Percentiles rank a stretch among this genome's conserved stretches.
These are phyloP conservation scores for Drosophila multiciliata DNA, from an alignment of 2,888 invertebrate species.

Conservation along the genomic window DNA sequence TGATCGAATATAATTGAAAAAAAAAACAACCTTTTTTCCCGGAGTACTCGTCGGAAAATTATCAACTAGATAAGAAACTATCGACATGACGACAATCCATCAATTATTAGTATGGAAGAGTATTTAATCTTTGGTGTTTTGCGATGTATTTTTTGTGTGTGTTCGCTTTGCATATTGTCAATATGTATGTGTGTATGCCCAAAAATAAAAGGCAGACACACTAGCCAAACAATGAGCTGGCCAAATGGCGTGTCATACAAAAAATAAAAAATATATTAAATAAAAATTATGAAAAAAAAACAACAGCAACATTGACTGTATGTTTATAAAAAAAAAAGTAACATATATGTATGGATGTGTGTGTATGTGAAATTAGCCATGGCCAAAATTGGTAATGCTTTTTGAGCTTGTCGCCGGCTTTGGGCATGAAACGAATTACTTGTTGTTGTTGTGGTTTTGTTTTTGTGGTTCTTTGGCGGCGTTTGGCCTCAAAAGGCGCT, in stretches of 20 bases:
- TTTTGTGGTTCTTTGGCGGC: slow-evolving; percentile 19
- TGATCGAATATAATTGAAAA: not conserved
- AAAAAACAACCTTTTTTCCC: not conserved
- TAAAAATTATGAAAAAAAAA: slow-evolving; percentile 10
- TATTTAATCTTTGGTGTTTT: not conserved
- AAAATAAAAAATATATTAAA: slow-evolving; percentile 2
- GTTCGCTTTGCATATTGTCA: slow-evolving; percentile 34
- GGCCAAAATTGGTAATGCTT: slow-evolving; percentile 72
- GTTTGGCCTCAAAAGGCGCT: slow-evolving; percentile 62
- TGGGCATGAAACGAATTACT: slow-evolving; percentile 72
- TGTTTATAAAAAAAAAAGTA: slow-evolving; percentile 4
- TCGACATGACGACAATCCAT: not conserved
- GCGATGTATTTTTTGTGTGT: slow-evolving; percentile 15
- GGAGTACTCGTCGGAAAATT: not conserved
- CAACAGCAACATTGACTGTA: not conserved
- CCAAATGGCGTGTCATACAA: slow-evolving; percentile 18
- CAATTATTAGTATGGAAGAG: not conserved
- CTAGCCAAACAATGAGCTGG: slow-evolving; percentile 34
- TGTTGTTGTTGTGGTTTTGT: slow-evolving; percentile 38
- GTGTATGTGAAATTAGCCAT: slow-evolving; percentile 68
- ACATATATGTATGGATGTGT: not conserved
- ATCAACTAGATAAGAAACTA: not conserved
- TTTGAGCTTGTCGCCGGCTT: slow-evolving; percentile 70
- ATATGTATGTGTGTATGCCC: slow-evolving; percentile 16
- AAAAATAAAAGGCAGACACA: slow-evolving; percentile 31